Percentiles rank a stretch among this genome's conserved stretches.
phyloP scores from a whole-genome alignment of 2,888 invertebrate species.

The Drosophila neonasuta region DNA sequence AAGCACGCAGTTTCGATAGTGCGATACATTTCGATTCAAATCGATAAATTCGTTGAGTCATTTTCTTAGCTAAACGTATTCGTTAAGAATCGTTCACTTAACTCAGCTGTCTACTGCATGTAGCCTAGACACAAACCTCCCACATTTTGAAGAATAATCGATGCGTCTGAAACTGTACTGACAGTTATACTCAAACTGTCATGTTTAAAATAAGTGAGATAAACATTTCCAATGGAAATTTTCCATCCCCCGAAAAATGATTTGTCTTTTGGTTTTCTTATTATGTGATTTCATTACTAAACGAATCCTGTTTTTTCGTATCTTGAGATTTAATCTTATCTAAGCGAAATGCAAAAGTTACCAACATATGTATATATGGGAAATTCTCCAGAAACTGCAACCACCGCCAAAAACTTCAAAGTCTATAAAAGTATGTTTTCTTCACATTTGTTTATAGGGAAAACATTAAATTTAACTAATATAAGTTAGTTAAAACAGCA shows the following conservation, averaged over 20 bases:
- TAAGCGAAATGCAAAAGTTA: too few species aligned
- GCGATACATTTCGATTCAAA: conserved; percentile 7
- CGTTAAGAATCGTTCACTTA: conserved; percentile 2
- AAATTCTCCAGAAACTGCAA: too few species aligned
- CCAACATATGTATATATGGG: too few species aligned
- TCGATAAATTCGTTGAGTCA: conserved; percentile 27
- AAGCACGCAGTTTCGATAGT: conserved; percentile 23
- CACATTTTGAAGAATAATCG: not conserved
- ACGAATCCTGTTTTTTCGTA: too few species aligned
- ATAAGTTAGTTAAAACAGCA: too few species aligned
- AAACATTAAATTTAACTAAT: too few species aligned
- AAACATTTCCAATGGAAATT: not conserved
- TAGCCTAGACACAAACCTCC: conserved; percentile 14
- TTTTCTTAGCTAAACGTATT: not conserved
- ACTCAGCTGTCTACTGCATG: not conserved
- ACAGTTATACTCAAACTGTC: not conserved
- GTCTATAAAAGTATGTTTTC: too few species aligned
- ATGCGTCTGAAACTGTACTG: not conserved
- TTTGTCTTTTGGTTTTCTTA: not conserved
- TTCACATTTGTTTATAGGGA: too few species aligned
- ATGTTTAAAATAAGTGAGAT: not conserved
- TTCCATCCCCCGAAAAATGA: not conserved
- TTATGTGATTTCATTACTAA: not conserved
- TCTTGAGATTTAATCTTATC: too few species aligned
- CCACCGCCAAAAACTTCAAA: too few species aligned